Base-by-base conservation (phyloP, 2,797 vertebrate genomes). In the Enteromius trimaculatus region DNA sequence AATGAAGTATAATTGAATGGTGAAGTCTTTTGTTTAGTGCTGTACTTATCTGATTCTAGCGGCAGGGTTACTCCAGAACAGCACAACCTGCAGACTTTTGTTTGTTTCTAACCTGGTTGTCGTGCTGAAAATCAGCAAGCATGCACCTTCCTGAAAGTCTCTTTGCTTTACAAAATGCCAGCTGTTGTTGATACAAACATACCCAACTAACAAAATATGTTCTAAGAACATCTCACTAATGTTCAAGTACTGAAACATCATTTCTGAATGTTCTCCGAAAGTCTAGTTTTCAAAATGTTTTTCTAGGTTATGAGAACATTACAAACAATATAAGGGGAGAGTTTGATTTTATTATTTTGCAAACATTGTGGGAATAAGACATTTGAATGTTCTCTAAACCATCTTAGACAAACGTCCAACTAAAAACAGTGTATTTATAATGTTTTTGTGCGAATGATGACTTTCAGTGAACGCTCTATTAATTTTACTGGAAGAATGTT, bases 1-100 rank as follows among this genome's bases (percentile, higher is more conserved):
- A 79, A 75, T 72, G 58, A 86, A 86, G 80, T 68, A 26, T 51
- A 53, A 58, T 19, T 80, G 80, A 85, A 82, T n/a, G 69, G 31
- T 44, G 9, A 74, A 72, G 80, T 65, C 77, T 49, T 58, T 34
- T 34, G 82, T 77, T 78, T 49, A 23, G 44, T 39, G 49, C 79
- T 44, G 66, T 29, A 39, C 75, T 80, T 42, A 37, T 75, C 78
- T 71, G 74, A 81, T 64, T 62, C 78, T 37, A 44, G 29, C 60
- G 42, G 58, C 74, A 31, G 72, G 64, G 65, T 80, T 58, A 51
- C 55, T 29, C 26, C 29, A 85, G 81, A 81, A 60, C 3, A 29
- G 70, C 4, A 37, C n/a, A 17, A 62, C 49, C 72, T 70, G 70
- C 79, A 81, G 75, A 21, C 53, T 53, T 51, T 44, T 51, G 77